These are phyloP conservation scores for Notolepis coatsorum DNA, from an alignment of 2,797 vertebrate species.

Conservation along the genomic window DNA sequence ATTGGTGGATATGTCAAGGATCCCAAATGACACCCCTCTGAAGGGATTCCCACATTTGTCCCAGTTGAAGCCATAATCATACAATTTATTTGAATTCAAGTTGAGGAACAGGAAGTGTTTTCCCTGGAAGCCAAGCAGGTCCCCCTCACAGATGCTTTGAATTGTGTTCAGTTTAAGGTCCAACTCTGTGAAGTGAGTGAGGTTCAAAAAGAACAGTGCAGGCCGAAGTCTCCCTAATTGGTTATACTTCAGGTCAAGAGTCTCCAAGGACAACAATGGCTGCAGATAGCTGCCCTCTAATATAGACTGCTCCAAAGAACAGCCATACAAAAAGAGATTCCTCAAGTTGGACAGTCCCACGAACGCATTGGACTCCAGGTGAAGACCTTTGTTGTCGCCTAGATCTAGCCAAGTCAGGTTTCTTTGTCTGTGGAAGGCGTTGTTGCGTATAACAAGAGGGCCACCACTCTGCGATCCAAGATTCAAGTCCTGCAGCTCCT, in stretches of 20 bases:
- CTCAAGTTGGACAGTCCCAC: conserved; percentile 76
- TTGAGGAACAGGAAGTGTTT: conserved; percentile 79
- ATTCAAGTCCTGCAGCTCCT: conserved; percentile 69
- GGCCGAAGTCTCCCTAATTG: conserved; percentile 76
- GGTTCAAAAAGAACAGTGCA: conserved; percentile 80
- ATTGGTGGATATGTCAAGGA: conserved; percentile 75
- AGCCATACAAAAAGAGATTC: conserved; percentile 74
- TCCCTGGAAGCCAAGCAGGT: conserved; percentile 83
- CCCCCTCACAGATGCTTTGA: conserved; percentile 80
- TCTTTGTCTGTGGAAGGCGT: conserved; percentile 83
- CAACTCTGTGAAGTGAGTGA: conserved; percentile 76
- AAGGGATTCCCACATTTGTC: conserved; percentile 86
- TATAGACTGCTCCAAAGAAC: conserved; percentile 74
- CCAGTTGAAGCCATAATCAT: conserved; percentile 58
- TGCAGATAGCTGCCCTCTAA: conserved; percentile 80
- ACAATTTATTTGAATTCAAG: conserved; percentile 47
- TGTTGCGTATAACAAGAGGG: conserved; percentile 73
- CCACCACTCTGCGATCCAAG: conserved; percentile 71
- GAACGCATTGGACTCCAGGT: conserved; percentile 83
- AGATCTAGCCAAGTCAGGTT: conserved; percentile 80
- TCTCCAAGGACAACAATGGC: conserved; percentile 82
- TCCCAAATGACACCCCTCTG: conserved; percentile 71
- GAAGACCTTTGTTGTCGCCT: conserved; percentile 55
- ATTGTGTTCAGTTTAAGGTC: conserved; percentile 80
- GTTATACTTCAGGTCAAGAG: conserved; percentile 80